Percentiles rank a stretch among this genome's conserved stretches.
Conservation (phyloP, 2,113 vertebrate genomes). For the Dasyornis broadbenti region DNA sequence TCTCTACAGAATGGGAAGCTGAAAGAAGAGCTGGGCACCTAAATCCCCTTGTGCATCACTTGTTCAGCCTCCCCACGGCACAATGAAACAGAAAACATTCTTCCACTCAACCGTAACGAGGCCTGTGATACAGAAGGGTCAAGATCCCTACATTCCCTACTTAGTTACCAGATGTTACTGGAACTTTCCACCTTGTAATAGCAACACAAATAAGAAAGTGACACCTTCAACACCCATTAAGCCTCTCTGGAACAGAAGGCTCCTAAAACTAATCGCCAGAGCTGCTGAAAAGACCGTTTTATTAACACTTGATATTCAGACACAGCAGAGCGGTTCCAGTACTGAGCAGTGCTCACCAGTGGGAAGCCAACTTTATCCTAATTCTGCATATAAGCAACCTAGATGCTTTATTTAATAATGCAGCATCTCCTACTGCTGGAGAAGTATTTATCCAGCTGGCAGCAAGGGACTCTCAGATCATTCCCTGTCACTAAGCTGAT, state of each 20-base stretch:
- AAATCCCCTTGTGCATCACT: background rate
- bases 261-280: background rate
- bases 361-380: background rate
- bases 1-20: background rate
- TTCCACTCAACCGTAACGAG: background rate
- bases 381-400: background rate
- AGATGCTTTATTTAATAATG: slow-evolving; percentile 31
- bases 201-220: background rate
- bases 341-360: background rate
- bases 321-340: background rate
- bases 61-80: background rate
- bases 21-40: background rate
- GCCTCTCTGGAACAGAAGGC: background rate
- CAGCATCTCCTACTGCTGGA: slow-evolving; percentile 11
- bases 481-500: slow-evolving; percentile 1
- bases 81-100: background rate
- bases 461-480: slow-evolving; percentile 45
- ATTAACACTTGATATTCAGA: background rate
- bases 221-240: background rate
- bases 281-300: background rate
- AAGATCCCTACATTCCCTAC: background rate
- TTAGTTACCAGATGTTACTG: background rate
- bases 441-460: slow-evolving; percentile 24
- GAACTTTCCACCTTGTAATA: background rate
- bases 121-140: background rate